These are phyloP conservation scores for Acestrorhynchus altus DNA, from an alignment of 2,797 vertebrate genomes.

Conservation along the genomic window DNA sequence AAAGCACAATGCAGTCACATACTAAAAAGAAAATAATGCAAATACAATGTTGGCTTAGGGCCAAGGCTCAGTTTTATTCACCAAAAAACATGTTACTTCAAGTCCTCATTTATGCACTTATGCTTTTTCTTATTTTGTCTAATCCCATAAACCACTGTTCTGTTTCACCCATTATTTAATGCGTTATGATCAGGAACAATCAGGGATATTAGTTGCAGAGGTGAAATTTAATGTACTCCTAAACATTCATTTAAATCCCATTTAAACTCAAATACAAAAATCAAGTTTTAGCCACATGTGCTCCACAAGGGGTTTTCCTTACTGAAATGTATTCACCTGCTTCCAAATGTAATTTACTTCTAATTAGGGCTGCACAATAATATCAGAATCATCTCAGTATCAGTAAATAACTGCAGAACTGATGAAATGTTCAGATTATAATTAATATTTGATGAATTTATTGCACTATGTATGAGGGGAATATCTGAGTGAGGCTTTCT, in stretches of 20 bases:
- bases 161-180: constrained; percentile 24
- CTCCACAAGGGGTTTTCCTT: background rate
- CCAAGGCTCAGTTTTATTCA: constrained; percentile 24
- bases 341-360: background rate
- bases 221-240: constrained; percentile 38
- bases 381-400: too few species aligned
- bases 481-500: too few species aligned
- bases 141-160: background rate
- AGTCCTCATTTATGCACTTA: constrained; percentile 21
- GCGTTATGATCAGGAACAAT: constrained; percentile 15
- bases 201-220: constrained; percentile 19
- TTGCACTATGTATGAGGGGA: too few species aligned
- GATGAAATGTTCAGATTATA: too few species aligned
- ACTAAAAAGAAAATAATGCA: constrained; percentile 9
- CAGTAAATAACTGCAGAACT: too few species aligned
- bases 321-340: background rate
- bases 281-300: constrained; percentile 7
- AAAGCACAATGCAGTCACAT: constrained; percentile 15
- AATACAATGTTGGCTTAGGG: constrained; percentile 8
- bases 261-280: constrained; percentile 40
- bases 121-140: background rate
- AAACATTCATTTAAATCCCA: constrained; percentile 27
- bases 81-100: constrained; percentile 21
- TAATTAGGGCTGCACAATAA: background rate
- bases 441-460: too few species aligned